Evolutionary conservation across 2,113 vertebrate species (phyloP).

Genomic region (Lanius collurio): DNA sequence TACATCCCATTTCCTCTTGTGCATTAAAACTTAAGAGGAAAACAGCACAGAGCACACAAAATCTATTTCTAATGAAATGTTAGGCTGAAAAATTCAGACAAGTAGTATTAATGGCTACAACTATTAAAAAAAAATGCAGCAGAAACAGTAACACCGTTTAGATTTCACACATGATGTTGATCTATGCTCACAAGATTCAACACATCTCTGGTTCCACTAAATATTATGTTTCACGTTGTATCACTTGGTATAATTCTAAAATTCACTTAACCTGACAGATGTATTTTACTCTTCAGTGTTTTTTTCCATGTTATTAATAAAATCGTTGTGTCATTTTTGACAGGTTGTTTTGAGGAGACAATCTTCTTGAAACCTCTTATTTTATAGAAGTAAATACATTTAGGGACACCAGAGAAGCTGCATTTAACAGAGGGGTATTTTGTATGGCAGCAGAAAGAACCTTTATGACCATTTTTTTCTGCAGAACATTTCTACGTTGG

Average conservation of each 20-base stretch:
- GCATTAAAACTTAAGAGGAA: neutral
- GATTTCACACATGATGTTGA: neutral
- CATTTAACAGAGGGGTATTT: neutral
- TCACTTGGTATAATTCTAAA: neutral
- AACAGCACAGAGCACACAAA: neutral
- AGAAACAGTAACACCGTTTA: neutral
- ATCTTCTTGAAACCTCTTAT: neutral
- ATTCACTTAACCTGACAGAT: slow-evolving; percentile 1
- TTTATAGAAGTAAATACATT: neutral
- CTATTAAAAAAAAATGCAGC: neutral
- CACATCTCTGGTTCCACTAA: neutral
- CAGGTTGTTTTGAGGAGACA: neutral
- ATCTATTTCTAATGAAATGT: neutral
- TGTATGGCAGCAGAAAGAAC: neutral
- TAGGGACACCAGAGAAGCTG: neutral
- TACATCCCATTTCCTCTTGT: neutral
- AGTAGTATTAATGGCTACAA: neutral
- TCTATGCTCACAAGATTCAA: neutral
- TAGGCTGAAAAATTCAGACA: neutral
- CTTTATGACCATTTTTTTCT: neutral
- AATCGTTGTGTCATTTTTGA: neutral
- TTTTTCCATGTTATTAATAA: neutral
- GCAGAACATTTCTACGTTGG: neutral
- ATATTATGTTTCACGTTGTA: neutral
- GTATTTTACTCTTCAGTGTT: neutral